Percentiles rank a stretch among this genome's conserved stretches.
Evolutionary conservation across 2,113 vertebrate species (phyloP).

Genomic region (Tupaia tana): DNA sequence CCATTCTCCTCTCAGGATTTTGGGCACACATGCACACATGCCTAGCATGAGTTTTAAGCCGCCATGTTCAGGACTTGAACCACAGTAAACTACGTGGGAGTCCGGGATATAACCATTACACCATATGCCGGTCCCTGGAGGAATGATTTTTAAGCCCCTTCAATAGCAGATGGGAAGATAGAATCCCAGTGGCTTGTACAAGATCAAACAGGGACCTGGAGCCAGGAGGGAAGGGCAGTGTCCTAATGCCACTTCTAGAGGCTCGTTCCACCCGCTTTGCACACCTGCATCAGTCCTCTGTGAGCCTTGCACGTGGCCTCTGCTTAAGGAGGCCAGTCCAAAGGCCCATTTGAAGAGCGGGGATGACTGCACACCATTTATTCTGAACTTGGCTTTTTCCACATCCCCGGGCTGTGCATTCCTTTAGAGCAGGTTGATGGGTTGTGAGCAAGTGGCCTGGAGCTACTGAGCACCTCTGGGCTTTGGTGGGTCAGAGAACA

Average conservation of each 20-base stretch:
- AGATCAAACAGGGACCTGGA: neutral
- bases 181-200: neutral
- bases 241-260: neutral
- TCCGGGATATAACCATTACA: no score
- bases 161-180: no score
- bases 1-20: no score
- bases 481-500: neutral
- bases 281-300: neutral
- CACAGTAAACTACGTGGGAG: no score
- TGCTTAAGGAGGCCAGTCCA: neutral
- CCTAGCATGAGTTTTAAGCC: no score
- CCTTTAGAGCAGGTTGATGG: neutral
- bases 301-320: neutral
- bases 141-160: neutral
- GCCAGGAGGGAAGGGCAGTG: neutral
- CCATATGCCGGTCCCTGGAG: no score
- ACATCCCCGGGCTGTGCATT: accelerated
- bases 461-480: neutral
- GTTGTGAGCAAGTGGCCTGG: neutral
- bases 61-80: no score
- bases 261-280: accelerated
- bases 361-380: accelerated
- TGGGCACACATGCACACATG: no score
- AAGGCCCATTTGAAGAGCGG: neutral
- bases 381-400: neutral